Conservation (phyloP, 2,888 invertebrate genomes). For the Yponomeuta malinellus region DNA sequence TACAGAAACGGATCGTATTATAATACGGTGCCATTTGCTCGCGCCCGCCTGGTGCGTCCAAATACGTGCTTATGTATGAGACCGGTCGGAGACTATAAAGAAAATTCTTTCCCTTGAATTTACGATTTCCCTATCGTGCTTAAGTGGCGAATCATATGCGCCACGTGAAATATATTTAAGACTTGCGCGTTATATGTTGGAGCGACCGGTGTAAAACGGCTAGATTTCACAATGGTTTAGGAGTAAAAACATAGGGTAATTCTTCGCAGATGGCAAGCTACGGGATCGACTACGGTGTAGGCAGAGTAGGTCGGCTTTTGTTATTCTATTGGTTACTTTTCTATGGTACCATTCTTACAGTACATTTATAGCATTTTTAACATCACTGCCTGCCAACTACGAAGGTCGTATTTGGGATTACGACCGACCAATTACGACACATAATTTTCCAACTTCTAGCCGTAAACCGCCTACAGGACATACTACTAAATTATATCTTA, state of each 20-base stretch:
- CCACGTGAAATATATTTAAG: constrained; percentile 49
- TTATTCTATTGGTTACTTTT: background rate
- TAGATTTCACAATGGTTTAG: background rate
- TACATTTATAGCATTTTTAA: no score
- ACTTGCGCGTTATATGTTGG: background rate
- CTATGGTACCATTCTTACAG: no score
- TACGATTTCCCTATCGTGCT: constrained; percentile 68
- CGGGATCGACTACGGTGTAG: background rate
- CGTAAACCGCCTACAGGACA: no score
- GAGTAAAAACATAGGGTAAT: constrained; percentile 1
- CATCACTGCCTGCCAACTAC: no score
- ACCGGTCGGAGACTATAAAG: constrained; percentile 65
- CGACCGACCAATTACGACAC: no score
- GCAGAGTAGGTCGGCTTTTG: background rate
- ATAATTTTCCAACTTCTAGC: no score
- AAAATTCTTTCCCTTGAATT: constrained; percentile 63
- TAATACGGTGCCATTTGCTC: constrained; percentile 59
- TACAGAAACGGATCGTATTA: constrained; percentile 56
- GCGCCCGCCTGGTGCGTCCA: constrained; percentile 47
- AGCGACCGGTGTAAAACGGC: background rate
- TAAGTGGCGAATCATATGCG: constrained; percentile 65
- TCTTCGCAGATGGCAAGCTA: background rate
- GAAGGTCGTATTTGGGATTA: no score
- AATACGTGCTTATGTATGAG: constrained; percentile 41
- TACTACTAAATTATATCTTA: no score